These are phyloP conservation scores for Proales similis DNA, from an alignment of 1,140 invertebrate species.

Conservation along the genomic window DNA sequence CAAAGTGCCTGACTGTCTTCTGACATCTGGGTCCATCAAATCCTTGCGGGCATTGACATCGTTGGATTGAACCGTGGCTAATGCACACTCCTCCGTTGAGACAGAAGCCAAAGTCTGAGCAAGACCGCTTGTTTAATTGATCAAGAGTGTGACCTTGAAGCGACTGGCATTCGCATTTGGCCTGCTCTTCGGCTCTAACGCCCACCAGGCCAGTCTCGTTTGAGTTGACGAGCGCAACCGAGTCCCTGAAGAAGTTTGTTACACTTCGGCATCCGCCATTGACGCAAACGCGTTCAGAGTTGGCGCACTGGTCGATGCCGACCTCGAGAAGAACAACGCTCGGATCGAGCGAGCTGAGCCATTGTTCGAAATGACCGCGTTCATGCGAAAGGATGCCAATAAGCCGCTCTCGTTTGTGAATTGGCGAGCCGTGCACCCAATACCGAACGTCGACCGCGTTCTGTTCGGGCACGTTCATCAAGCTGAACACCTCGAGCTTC, in stretches of 20 bases:
- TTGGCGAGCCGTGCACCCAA: conserved; percentile 86
- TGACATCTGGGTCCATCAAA: conserved; percentile 91
- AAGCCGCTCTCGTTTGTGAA: conserved; percentile 83
- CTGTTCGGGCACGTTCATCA: conserved; percentile 1
- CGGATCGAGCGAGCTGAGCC: conserved; percentile 61
- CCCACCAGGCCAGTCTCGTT: conserved; percentile 90
- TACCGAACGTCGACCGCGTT: conserved; percentile 69
- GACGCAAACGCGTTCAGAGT: conserved; percentile 88
- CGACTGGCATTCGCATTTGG: conserved; percentile 65
- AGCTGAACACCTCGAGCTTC: conserved; percentile 26
- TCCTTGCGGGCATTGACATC: conserved; percentile 77
- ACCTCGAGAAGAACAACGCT: conserved; percentile 95
- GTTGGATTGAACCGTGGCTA: conserved; percentile 65
- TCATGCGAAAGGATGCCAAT: conserved; percentile 90
- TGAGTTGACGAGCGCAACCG: conserved; percentile 89
- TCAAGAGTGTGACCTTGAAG: conserved; percentile 43
- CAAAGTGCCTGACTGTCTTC: conserved; percentile 82
- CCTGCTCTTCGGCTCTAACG: conserved; percentile 75
- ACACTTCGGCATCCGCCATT: conserved; percentile 82
- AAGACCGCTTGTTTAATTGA: conserved; percentile 45
- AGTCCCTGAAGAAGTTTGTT: conserved; percentile 66
- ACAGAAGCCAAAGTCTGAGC: conserved; percentile 79
- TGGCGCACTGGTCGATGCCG: conserved; percentile 89
- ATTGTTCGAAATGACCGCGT: conserved; percentile 64
- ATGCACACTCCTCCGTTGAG: conserved; percentile 84